Evolutionary conservation across 2,113 vertebrate species (phyloP).

Genomic region (Thomomys bottae): DNA sequence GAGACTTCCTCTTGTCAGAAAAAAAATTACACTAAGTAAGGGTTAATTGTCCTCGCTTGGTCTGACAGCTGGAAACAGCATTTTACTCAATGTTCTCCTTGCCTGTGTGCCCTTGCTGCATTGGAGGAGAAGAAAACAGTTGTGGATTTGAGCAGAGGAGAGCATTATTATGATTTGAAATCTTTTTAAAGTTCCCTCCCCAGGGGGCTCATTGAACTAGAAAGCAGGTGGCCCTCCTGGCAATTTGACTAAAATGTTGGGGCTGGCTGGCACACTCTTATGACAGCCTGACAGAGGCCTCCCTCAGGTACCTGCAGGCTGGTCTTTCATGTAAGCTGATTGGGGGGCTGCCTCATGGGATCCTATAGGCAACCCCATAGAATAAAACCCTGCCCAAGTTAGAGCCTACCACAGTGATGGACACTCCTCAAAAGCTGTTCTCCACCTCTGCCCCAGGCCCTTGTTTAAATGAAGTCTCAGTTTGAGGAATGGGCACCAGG

Average conservation of each 20-base stretch:
- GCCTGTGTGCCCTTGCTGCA: conserved; percentile 66
- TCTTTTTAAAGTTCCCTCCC: conserved; percentile 73
- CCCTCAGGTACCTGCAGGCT: neutral
- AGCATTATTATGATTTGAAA: conserved; percentile 65
- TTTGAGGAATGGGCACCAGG: neutral
- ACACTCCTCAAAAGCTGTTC: accelerated
- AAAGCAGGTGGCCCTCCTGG: conserved; percentile 63
- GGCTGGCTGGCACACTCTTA: neutral
- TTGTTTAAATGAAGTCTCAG: neutral
- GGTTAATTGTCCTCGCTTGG: conserved; percentile 11
- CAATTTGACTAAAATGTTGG: conserved; percentile 9
- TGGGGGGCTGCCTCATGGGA: neutral
- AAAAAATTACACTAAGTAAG: neutral
- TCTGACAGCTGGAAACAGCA: conserved; percentile 8
- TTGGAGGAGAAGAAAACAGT: conserved; percentile 62
- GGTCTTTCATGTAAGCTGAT: neutral
- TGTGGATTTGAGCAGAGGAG: conserved; percentile 58
- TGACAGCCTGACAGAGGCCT: neutral
- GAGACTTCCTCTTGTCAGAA: neutral
- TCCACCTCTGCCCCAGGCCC: neutral
- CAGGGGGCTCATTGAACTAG: conserved; percentile 60
- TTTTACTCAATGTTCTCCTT: conserved; percentile 56
- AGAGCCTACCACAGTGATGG: neutral
- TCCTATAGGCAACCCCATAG: neutral
- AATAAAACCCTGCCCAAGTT: neutral